phyloP scores from a whole-genome alignment of 2,797 vertebrate genomes.

The Labroides dimidiatus region DNA sequence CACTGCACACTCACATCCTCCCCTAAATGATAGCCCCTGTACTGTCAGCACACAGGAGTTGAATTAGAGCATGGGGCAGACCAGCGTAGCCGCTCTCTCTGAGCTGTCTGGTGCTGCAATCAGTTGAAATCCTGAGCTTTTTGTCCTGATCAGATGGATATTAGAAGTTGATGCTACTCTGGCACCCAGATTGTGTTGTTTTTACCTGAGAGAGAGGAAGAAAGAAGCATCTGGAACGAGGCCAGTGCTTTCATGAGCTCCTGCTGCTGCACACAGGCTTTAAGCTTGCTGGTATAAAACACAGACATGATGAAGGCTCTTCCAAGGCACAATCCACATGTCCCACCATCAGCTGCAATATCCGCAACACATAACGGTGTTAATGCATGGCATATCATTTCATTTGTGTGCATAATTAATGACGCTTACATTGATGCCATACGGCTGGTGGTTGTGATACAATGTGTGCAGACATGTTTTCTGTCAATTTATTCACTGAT shows the following conservation, averaged over 20 bases:
- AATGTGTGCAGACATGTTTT: slow-evolving; percentile 21
- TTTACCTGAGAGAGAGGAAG: slow-evolving; percentile 51
- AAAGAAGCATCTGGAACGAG: slow-evolving; percentile 58
- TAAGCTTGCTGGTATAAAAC: slow-evolving; percentile 11
- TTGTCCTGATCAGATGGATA: slow-evolving; percentile 73
- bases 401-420: slow-evolving; percentile 49
- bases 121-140: slow-evolving; percentile 44
- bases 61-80: slow-evolving; percentile 76
- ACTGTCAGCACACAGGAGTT: slow-evolving; percentile 77
- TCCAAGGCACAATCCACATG: slow-evolving; percentile 9
- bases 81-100: slow-evolving; percentile 43
- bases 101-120: slow-evolving; percentile 47
- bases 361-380: slow-evolving; percentile 23
- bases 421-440: slow-evolving; percentile 10
- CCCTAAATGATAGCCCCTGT: slow-evolving; percentile 75
- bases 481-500: slow-evolving; percentile 33
- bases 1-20: slow-evolving; percentile 62
- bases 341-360: slow-evolving; percentile 34
- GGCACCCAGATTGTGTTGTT: slow-evolving; percentile 46
- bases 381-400: slow-evolving; percentile 52
- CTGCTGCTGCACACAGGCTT: slow-evolving; percentile 40
- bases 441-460: slow-evolving; percentile 7
- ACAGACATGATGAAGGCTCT: slow-evolving; percentile 23
- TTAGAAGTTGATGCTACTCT: slow-evolving; percentile 58
- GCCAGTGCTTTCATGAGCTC: slow-evolving; percentile 52